Conservation (phyloP, 2,797 vertebrate genomes). For the Morus bassanus region DNA sequence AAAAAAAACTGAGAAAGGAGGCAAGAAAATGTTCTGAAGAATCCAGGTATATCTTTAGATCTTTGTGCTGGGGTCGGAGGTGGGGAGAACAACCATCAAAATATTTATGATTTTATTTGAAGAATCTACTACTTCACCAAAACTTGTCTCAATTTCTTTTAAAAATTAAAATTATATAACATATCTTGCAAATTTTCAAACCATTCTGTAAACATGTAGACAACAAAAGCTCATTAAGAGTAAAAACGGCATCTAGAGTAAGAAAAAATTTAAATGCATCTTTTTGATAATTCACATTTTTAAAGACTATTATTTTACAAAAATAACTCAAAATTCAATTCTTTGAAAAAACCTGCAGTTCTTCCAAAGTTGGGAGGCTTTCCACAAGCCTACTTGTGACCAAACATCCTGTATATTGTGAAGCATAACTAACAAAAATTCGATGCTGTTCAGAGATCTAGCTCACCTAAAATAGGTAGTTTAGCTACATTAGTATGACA, state of each 20-base stretch:
- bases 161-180: neutral
- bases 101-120: neutral
- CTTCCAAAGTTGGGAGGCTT: neutral
- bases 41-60: neutral
- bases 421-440: neutral
- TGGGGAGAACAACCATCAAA: neutral
- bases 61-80: neutral
- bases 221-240: neutral
- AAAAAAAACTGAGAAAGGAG: neutral
- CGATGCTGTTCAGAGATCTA: neutral
- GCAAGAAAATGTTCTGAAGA: slow-evolving; percentile 18
- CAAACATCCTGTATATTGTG: neutral
- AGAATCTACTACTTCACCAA: neutral
- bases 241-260: neutral
- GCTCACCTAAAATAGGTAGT: neutral
- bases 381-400: neutral
- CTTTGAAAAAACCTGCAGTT: neutral
- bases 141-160: neutral
- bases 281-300: neutral
- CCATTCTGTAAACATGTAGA: neutral
- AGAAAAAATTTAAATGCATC: neutral
- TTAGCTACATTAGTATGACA: too few species aligned
- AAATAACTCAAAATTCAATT: neutral
- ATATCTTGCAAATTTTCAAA: neutral
- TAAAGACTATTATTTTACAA: neutral